Evolutionary conservation across 2,113 vertebrate genomes (phyloP).

Genomic region (Acrocephalus arundinaceus): DNA sequence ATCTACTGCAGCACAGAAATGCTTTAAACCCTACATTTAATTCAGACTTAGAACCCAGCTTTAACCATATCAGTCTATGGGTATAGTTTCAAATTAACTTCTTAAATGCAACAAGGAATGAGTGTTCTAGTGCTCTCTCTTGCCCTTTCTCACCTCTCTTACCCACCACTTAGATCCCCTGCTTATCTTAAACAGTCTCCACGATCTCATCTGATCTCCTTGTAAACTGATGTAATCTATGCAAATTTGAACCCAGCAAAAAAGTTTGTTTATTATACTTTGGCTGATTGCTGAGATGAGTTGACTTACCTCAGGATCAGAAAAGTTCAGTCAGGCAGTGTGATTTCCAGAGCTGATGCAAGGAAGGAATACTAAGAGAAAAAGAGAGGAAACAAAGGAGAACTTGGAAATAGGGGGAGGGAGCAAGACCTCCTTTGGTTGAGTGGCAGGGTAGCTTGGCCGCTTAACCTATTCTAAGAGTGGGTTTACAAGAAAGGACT

Average conservation of each 20-base stretch:
- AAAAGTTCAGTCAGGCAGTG: not conserved
- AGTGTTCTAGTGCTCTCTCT: not conserved
- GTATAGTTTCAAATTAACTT: not conserved
- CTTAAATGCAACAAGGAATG: not conserved
- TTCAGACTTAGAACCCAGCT: not conserved
- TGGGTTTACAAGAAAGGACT: not conserved
- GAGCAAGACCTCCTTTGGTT: not conserved
- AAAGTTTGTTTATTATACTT: not conserved
- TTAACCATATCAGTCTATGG: not conserved
- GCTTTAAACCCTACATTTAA: not conserved
- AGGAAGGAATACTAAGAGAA: not conserved
- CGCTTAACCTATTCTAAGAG: not conserved
- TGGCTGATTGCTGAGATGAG: not conserved
- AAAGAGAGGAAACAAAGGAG: not conserved
- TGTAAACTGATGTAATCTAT: not conserved
- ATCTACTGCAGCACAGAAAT: not conserved
- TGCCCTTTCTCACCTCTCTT: not conserved
- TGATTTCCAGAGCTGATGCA: not conserved
- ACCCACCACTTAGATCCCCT: not conserved
- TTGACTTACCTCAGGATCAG: not conserved
- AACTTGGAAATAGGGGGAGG: not conserved
- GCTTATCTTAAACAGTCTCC: not conserved
- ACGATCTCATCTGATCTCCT: not conserved
- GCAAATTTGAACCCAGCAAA: not conserved
- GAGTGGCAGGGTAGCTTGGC: not conserved